Conservation (phyloP, 2,888 invertebrate species). For the Diaphora mendica region DNA sequence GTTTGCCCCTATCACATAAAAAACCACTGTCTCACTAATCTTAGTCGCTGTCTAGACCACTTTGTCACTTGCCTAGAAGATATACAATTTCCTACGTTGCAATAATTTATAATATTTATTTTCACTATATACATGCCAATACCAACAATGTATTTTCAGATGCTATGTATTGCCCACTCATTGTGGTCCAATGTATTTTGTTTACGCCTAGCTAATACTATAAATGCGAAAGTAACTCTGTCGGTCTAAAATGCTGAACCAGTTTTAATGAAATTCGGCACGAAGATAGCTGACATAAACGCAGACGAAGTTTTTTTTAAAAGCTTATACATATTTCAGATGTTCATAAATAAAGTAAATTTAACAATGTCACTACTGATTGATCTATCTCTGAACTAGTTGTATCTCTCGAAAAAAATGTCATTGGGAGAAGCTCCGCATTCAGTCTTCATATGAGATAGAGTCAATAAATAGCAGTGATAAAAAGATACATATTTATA, state of each 20-base stretch:
- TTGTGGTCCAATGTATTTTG: no score
- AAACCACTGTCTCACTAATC: not conserved
- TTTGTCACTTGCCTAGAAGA: constrained; percentile 1
- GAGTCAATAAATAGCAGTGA: not conserved
- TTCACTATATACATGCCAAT: no score
- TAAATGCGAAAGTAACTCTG: no score
- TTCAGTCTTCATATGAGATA: not conserved
- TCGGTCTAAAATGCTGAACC: no score
- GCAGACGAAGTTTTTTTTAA: no score
- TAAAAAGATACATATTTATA: not conserved
- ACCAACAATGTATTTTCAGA: no score
- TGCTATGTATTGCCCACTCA: no score
- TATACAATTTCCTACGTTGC: not conserved
- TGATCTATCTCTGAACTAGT: not conserved
- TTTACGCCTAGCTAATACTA: no score
- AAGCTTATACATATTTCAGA: no score
- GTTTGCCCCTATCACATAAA: no score
- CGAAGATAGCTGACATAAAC: no score
- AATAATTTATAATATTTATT: not conserved
- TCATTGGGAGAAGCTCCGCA: not conserved
- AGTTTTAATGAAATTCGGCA: no score
- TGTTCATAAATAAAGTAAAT: not conserved
- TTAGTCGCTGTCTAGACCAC: not conserved
- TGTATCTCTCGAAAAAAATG: not conserved
- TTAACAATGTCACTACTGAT: not conserved